Evolutionary conservation across 1,140 invertebrate species (phyloP).

Genomic region (Aphidius gifuensis): DNA sequence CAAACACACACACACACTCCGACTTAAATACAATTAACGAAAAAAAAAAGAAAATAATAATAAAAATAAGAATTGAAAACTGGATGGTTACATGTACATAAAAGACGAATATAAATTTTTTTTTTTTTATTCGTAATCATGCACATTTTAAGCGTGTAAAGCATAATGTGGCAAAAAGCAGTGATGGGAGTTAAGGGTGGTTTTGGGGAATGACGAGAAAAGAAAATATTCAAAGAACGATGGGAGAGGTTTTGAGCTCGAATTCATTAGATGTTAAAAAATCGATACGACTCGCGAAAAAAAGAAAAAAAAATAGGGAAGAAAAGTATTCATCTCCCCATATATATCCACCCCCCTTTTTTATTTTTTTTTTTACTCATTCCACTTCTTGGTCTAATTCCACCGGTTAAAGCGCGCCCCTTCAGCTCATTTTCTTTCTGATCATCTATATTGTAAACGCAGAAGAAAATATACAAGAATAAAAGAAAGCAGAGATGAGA

Average conservation of each 20-base stretch:
- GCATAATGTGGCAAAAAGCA: not conserved
- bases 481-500: not conserved
- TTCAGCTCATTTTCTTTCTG: slow-evolving; percentile 15
- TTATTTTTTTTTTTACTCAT: slow-evolving; percentile 17
- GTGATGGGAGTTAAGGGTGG: slow-evolving; percentile 28
- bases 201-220: slow-evolving; percentile 28
- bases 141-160: not conserved
- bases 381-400: slow-evolving; percentile 30
- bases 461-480: not conserved
- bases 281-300: slow-evolving; percentile 52
- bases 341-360: slow-evolving; percentile 23
- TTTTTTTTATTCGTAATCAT: not conserved
- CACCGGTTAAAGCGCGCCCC: slow-evolving; percentile 25
- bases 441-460: slow-evolving; percentile 21
- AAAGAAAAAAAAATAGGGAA: slow-evolving; percentile 14
- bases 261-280: slow-evolving; percentile 54
- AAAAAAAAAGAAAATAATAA: not conserved
- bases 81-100: not conserved
- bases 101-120: not conserved
- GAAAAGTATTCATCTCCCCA: slow-evolving; percentile 37
- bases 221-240: slow-evolving; percentile 15
- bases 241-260: slow-evolving; percentile 50
- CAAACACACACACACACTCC: slow-evolving; percentile 10
- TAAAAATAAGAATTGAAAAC: not conserved
- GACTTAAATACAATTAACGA: not conserved